Evolutionary conservation across 2,797 vertebrate genomes (phyloP), one percentile per base, ranked within the genome.

Genomic region (Epinephelus awoara): DNA sequence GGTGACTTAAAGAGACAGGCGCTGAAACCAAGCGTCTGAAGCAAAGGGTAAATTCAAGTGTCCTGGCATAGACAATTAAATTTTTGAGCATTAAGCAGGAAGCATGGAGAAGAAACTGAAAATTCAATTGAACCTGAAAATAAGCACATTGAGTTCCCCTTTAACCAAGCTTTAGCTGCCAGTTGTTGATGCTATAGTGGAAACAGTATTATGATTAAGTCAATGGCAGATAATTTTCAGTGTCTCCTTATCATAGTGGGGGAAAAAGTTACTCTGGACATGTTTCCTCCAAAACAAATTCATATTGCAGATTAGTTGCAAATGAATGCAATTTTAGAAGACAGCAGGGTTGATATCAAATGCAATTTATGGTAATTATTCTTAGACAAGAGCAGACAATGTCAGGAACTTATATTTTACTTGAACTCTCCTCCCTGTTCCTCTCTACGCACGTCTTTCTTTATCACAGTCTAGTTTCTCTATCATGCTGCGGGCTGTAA

Each of bases 401-500:
- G 63, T 79, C 71, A 57, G 27, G 50, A 83, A 73, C 61, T 56
- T 69, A 44, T 76, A 66, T 55, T n/a, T 21, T 62, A 57, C 63
- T 51, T 74, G 58, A 62, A 66, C 72, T 59, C 17, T 61, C 44
- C 59, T 66, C 49, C 12, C 14, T 61, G 44, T 59, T 38, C 34
- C 8, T 70, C 34, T 57, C 17, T 49, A 12, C 52, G 55, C 7
- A 19, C 38, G 56, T 62, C 69, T 65, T 47, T 23, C n/a, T 57
- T 67, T 66, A 83, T 82, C 71, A 47, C 49, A 68, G 46, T 65
- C 75, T 67, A 44, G n/a, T 72, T 64, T 61, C 70, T 55, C 46
- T n/a, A 18, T 42, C 72, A 70, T 40, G 71, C 83, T 67, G 29
- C 71, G 72, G 73, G 79, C 72, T 56, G 55, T 82, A 67, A 82